Evolutionary conservation across 2,113 vertebrate genomes (phyloP).

Genomic region (Ramphastos sulfuratus): DNA sequence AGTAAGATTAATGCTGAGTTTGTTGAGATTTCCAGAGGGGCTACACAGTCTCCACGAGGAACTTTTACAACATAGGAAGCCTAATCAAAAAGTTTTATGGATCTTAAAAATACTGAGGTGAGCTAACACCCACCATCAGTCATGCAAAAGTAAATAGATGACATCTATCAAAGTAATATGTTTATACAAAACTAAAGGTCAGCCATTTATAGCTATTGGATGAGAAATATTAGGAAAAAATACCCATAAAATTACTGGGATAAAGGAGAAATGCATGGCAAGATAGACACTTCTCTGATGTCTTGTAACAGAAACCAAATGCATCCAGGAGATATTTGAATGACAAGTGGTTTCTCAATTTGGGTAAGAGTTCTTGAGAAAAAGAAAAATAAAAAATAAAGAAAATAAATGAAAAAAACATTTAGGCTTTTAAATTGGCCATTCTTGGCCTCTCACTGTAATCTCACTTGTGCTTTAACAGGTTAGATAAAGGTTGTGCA

Average conservation of each 20-base stretch:
- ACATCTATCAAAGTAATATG: neutral
- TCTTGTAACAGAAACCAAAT: neutral
- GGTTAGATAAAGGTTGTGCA: conserved; percentile 9
- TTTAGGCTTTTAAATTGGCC: conserved; percentile 25
- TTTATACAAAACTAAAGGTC: neutral
- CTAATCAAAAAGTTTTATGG: neutral
- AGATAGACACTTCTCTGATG: neutral
- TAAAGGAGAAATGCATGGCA: neutral
- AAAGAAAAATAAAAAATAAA: neutral
- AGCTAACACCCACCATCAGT: neutral
- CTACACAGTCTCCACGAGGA: neutral
- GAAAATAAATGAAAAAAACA: neutral
- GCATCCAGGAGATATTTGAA: neutral
- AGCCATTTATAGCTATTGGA: neutral
- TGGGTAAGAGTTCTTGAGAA: neutral
- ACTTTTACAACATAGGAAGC: neutral
- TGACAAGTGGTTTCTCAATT: neutral
- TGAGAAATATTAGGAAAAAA: conserved; percentile 27
- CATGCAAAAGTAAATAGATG: neutral
- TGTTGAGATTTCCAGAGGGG: neutral
- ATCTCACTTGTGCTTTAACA: conserved; percentile 22
- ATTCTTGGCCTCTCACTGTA: neutral
- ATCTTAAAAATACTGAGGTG: neutral
- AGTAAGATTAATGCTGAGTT: neutral
- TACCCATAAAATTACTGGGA: neutral